Base-by-base conservation (phyloP, 2,113 vertebrate genomes). In the Anarhynchus alexandrinus region DNA sequence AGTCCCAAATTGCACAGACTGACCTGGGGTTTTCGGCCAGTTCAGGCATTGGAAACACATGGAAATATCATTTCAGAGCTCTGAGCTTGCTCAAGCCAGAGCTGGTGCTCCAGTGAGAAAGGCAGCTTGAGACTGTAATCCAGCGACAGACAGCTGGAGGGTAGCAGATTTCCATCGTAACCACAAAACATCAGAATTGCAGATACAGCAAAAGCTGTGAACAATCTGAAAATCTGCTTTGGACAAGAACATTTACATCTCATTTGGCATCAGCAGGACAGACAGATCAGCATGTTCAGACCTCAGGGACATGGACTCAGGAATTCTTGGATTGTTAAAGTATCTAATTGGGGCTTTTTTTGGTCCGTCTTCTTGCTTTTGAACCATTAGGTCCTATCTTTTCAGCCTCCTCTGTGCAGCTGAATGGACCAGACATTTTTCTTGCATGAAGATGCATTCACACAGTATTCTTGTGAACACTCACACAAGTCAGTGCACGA, bases 101-200 rank as follows among this genome's bases (percentile, higher is more conserved):
- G 82, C 59, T n/a, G 38, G 64, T 54, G 84, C 74, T 82, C 58
- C 43, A 11, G 49, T 10, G 47, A 70, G 82, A 70, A 61, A 5
- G 47, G 65, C 82, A 86, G 84, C 70, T 42, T 26, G 52, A 69
- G 90, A 4, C 64, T 96, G 93, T 45, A 95, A 96, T 95, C 94
- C 88, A 96, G 47, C 8, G 0, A 62, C 47, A 97, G 85, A 20
- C 96, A 96, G 94, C 93, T 97, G 94, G 96, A 96, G 95, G 96
- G 96, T 90, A 76, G 95, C 94, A 97, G 84, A 96, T 94, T 92
- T 59, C 96, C 91, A 96, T 21, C n/a, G 0, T 57, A 97, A 93
- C 62, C 92, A 66, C 82, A 36, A 7, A 40, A 7, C 0, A 0
- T 6, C 1, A 3, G 58, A 76, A 88, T 2, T 66, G 82, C 88